phyloP scores from a whole-genome alignment of 2,888 invertebrate species.

The Mythimna impura region DNA sequence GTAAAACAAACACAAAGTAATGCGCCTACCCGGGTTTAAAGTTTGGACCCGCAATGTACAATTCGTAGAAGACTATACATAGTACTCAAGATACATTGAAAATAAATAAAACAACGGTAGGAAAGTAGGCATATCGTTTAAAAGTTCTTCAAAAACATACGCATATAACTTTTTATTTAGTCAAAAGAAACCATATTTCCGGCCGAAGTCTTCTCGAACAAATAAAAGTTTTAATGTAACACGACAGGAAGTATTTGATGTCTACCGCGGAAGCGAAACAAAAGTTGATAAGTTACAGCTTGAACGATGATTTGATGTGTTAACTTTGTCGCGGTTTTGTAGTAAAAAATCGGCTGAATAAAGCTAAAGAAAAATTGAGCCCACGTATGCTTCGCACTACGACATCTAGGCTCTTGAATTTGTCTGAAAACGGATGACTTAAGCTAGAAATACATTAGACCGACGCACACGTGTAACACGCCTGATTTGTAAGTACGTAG shows the following conservation, averaged over 20 bases:
- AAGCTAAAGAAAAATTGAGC: too few species aligned
- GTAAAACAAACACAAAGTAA: too few species aligned
- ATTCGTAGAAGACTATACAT: too few species aligned
- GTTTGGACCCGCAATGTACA: too few species aligned
- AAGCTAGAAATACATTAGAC: too few species aligned
- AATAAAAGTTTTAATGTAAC: constrained; percentile 59
- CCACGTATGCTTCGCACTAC: too few species aligned
- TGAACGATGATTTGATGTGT: constrained; percentile 11
- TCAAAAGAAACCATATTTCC: constrained; percentile 28
- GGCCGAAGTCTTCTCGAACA: constrained; percentile 35
- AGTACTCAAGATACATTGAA: neutral
- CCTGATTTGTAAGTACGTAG: too few species aligned
- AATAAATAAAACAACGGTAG: neutral
- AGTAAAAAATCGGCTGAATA: neutral
- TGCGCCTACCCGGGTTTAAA: too few species aligned
- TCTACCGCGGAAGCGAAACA: constrained; percentile 8
- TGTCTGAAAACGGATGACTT: too few species aligned
- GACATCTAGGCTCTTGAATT: too few species aligned
- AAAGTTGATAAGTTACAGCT: constrained; percentile 35
- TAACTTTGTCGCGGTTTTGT: neutral
- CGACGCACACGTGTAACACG: too few species aligned
- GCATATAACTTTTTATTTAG: constrained; percentile 19
- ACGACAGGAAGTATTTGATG: constrained; percentile 41
- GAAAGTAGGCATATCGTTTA: constrained; percentile 10
- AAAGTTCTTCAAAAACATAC: constrained; percentile 6